A percentile compares a stretch with the other conserved stretches of the same genome.
Evolutionary conservation across 2,113 vertebrate species (phyloP).

Genomic region (Toxotes jaculatrix): DNA sequence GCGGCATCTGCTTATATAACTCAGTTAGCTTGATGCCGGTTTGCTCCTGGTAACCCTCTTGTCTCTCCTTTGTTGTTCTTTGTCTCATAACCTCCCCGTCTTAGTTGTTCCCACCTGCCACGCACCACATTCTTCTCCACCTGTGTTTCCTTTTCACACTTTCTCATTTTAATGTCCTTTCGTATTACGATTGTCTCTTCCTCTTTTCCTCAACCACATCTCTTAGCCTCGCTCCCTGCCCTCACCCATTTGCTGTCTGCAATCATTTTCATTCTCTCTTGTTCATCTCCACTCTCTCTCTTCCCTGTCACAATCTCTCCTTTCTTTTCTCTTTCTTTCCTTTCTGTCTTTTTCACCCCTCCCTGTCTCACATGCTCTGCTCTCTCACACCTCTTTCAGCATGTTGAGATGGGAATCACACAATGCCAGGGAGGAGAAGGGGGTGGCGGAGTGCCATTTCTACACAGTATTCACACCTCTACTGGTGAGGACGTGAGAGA

Average conservation of each 20-base stretch:
- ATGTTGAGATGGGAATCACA: slow-evolving; percentile 72
- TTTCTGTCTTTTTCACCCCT: slow-evolving; percentile 39
- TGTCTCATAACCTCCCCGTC: slow-evolving; percentile 56
- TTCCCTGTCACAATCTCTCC: slow-evolving; percentile 58
- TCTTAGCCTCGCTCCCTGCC: slow-evolving; percentile 51
- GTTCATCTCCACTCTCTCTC: slow-evolving; percentile 59
- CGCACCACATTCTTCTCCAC: slow-evolving; percentile 35
- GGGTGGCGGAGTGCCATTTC: slow-evolving; percentile 51
- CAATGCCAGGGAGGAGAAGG: slow-evolving; percentile 54
- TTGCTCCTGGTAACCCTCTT: slow-evolving; percentile 66
- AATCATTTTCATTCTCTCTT: slow-evolving; percentile 70
- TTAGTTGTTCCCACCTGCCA: slow-evolving; percentile 48
- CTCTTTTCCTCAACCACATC: slow-evolving; percentile 46
- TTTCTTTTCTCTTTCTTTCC: slow-evolving; percentile 39
- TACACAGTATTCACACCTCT: slow-evolving; percentile 69
- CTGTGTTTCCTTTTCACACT: slow-evolving; percentile 46
- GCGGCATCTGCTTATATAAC: slow-evolving; percentile 85
- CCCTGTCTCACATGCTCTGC: slow-evolving; percentile 50
- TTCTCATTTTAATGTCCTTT: slow-evolving; percentile 65
- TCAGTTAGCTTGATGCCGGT: slow-evolving; percentile 77
- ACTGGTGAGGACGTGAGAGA: slow-evolving; percentile 44
- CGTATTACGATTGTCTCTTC: slow-evolving; percentile 58
- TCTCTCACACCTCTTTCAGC: slow-evolving; percentile 68
- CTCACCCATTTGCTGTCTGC: slow-evolving; percentile 65
- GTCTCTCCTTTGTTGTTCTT: slow-evolving; percentile 60